Conservation (phyloP, 2,113 vertebrate genomes). For the Labeo catla region DNA sequence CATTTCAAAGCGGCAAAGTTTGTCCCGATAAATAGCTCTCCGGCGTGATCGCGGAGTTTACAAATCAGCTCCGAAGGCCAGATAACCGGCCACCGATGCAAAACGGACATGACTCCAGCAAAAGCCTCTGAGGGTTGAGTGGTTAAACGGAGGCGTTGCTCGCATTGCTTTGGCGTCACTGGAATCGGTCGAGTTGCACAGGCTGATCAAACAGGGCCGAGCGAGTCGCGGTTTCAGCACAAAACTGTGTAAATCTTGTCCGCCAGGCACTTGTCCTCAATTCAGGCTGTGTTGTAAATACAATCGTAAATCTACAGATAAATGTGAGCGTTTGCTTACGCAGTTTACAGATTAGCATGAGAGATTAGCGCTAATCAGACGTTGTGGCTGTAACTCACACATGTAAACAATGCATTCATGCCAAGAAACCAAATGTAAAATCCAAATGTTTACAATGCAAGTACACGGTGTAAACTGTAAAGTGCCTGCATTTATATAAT, state of each 20-base stretch:
- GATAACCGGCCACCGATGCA: background rate
- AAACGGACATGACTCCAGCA: background rate
- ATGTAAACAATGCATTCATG: slow-evolving; percentile 15
- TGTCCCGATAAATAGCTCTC: slow-evolving; percentile 38
- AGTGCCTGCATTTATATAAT: background rate
- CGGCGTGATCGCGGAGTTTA: slow-evolving; percentile 19
- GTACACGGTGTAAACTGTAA: background rate
- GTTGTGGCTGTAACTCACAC: background rate
- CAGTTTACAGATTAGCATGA: slow-evolving; percentile 38
- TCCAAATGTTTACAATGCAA: background rate
- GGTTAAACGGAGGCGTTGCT: background rate
- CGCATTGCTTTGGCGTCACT: background rate
- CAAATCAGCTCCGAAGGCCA: slow-evolving; percentile 31
- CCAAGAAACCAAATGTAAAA: background rate
- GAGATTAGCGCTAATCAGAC: slow-evolving; percentile 38
- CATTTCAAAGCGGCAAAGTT: slow-evolving; percentile 46
- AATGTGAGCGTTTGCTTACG: background rate
- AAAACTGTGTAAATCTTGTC: slow-evolving; percentile 32
- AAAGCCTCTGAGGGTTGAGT: background rate
- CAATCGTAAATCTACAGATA: slow-evolving; percentile 41
- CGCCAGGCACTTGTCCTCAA: slow-evolving; percentile 36
- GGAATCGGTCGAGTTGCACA: background rate
- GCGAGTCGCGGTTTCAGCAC: background rate
- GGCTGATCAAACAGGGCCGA: background rate
- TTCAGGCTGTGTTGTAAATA: slow-evolving; percentile 37